Conservation (phyloP, 2,888 invertebrate species). For the Leptura quadrifasciata region DNA sequence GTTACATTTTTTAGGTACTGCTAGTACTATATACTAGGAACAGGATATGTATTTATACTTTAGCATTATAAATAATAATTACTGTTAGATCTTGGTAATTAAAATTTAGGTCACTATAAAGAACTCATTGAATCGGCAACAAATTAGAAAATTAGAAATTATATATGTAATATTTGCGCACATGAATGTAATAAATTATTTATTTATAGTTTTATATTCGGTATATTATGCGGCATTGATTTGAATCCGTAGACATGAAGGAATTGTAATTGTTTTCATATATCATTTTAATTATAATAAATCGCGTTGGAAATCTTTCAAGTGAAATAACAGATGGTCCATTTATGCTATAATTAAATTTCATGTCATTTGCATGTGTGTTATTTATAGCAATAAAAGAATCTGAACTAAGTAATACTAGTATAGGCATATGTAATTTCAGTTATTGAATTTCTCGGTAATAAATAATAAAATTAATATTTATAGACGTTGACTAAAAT, state of each 20-base stretch:
- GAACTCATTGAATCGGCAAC: neutral
- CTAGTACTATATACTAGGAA: neutral
- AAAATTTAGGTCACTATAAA: constrained; percentile 1
- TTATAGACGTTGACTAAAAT: constrained; percentile 22
- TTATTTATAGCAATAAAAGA: constrained; percentile 17
- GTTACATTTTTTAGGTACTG: too few species aligned
- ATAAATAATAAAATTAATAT: constrained; percentile 34
- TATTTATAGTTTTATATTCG: constrained; percentile 2
- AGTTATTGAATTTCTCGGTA: constrained; percentile 2
- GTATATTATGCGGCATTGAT: neutral
- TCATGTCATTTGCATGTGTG: neutral
- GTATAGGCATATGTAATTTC: constrained; percentile 13
- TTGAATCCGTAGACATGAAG: constrained; percentile 16
- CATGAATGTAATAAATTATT: constrained; percentile 14
- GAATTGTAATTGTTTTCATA: constrained; percentile 9
- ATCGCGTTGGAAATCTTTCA: constrained; percentile 25
- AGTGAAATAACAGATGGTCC: constrained; percentile 21
- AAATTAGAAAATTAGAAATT: too few species aligned
- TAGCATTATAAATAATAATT: neutral
- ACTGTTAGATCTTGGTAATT: neutral
- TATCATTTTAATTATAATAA: constrained; percentile 25
- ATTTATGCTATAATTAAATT: constrained; percentile 21
- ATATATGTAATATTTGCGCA: neutral
- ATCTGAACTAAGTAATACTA: constrained; percentile 9
- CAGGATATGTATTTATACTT: neutral